phyloP scores from a whole-genome alignment of 2,797 vertebrate species.

The Spea hammondii region DNA sequence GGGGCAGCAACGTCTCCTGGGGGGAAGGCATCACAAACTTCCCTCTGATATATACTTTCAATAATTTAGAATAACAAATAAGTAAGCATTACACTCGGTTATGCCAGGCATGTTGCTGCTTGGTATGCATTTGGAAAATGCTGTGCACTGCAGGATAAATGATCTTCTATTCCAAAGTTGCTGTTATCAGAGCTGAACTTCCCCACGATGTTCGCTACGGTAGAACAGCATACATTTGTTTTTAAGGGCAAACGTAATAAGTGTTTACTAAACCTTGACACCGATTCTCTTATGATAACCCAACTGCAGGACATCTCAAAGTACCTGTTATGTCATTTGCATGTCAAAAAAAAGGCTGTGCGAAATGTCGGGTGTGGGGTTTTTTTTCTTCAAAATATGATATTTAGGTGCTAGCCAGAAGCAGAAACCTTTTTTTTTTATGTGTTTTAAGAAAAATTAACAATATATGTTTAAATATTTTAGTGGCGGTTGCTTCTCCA shows the following conservation, averaged over 20 bases:
- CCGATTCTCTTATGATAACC: neutral
- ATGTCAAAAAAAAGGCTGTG: neutral
- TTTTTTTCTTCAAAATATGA: neutral
- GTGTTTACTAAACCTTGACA: slow-evolving; percentile 15
- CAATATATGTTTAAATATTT: too few species aligned
- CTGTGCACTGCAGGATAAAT: slow-evolving; percentile 30
- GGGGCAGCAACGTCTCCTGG: slow-evolving; percentile 13
- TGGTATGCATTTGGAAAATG: slow-evolving; percentile 6
- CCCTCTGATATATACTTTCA: slow-evolving; percentile 12
- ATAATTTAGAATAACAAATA: slow-evolving; percentile 15
- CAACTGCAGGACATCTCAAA: neutral
- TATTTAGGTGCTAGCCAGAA: neutral
- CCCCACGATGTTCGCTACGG: neutral
- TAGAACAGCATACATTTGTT: slow-evolving; percentile 5
- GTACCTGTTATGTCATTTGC: slow-evolving; percentile 13
- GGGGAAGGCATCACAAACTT: neutral
- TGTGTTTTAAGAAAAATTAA: too few species aligned
- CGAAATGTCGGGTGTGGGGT: neutral
- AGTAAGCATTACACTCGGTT: slow-evolving; percentile 9
- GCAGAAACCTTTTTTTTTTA: neutral
- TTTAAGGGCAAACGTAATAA: slow-evolving; percentile 11
- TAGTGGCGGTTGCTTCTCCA: too few species aligned
- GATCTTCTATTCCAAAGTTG: neutral
- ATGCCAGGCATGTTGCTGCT: neutral
- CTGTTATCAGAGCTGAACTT: neutral